Percentiles rank a stretch among this genome's conserved stretches.
phyloP scores from a whole-genome alignment of 1,140 invertebrate genomes.

The Calliphora vicina region DNA sequence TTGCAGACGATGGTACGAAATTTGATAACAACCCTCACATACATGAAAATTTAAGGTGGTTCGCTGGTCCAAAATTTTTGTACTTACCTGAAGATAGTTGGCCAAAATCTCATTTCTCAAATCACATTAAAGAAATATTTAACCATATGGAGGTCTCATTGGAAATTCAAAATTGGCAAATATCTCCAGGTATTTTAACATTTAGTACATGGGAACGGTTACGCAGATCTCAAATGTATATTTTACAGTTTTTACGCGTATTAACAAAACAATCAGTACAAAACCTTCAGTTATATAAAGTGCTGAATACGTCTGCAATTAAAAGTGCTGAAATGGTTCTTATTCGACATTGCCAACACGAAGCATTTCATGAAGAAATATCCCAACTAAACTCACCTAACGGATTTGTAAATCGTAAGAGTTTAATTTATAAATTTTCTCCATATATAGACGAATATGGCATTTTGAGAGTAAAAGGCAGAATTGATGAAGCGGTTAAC shows the following conservation, averaged over 20 bases:
- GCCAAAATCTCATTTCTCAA: not conserved
- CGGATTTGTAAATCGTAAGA: too few relatives aligned
- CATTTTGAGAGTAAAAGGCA: not conserved
- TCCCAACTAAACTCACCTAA: not conserved
- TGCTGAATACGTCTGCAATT: too few relatives aligned
- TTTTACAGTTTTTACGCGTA: too few relatives aligned
- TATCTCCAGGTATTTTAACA: too few relatives aligned
- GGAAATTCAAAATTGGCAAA: not conserved
- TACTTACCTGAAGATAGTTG: not conserved
- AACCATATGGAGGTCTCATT: not conserved
- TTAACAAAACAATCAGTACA: too few relatives aligned
- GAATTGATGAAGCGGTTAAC: not conserved
- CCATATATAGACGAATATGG: not conserved
- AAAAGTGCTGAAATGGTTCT: not conserved
- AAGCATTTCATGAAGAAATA: not conserved
- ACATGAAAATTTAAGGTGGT: not conserved
- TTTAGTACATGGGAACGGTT: too few relatives aligned
- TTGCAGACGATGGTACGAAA: not conserved
- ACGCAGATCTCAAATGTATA: too few relatives aligned
- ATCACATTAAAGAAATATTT: not conserved
- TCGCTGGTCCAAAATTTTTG: not conserved
- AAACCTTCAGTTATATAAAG: too few relatives aligned
- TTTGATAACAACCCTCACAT: not conserved
- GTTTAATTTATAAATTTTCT: too few relatives aligned
- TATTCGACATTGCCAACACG: not conserved